Evolutionary conservation across 64 coral and sea anemone genomes (phyloP).

Genomic region (Montipora sp.): DNA sequence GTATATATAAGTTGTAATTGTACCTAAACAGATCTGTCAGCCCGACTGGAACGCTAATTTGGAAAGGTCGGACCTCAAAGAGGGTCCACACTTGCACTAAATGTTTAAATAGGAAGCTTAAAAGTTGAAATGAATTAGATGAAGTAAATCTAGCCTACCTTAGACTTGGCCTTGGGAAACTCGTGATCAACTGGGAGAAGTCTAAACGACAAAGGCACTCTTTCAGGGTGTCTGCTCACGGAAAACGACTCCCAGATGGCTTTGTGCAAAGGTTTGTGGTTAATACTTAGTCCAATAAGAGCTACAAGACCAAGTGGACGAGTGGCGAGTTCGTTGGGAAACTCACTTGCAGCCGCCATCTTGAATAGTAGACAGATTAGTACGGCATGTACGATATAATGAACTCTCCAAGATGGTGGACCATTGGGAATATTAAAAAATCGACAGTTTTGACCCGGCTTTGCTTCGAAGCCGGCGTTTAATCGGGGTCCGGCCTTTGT

Average conservation of each 20-base stretch:
- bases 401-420: not conserved
- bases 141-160: slow-evolving; percentile 50
- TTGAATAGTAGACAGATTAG: not conserved
- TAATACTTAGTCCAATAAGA: slow-evolving; percentile 81
- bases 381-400: not conserved
- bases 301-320: slow-evolving; percentile 92
- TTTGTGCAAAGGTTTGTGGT: slow-evolving; percentile 86
- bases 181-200: slow-evolving; percentile 85
- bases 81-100: no score
- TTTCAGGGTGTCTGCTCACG: slow-evolving; percentile 86
- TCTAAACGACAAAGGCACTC: slow-evolving; percentile 82
- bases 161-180: slow-evolving; percentile 90
- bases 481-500: no score
- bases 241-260: slow-evolving; percentile 99
- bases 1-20: no score
- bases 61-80: no score
- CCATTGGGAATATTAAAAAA: no score
- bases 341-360: slow-evolving; percentile 99
- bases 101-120: no score
- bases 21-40: no score
- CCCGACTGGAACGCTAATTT: no score
- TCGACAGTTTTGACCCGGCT: no score
- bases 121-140: no score
- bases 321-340: slow-evolving; percentile 92
- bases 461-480: no score